Evolutionary conservation across 2,797 vertebrate species (phyloP).

Genomic region (Pangasius krempfi): DNA sequence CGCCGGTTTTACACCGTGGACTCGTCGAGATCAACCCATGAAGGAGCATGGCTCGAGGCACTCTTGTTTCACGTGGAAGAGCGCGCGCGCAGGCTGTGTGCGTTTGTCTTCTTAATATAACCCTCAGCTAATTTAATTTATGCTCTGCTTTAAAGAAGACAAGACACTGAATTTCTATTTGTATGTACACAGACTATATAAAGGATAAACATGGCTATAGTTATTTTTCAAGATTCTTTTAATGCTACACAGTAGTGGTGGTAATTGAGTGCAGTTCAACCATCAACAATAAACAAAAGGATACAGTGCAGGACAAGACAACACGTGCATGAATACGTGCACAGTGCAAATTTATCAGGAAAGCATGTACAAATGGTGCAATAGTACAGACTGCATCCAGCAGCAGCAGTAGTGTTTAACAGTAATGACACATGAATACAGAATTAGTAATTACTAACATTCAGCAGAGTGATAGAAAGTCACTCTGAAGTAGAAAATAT

Average conservation of each 20-base stretch:
- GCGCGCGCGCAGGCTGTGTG: neutral
- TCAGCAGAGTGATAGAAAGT: neutral
- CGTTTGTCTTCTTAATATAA: neutral
- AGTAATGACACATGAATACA: neutral
- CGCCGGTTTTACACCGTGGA: neutral
- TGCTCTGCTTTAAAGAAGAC: neutral
- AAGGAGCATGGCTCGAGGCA: slow-evolving; percentile 10
- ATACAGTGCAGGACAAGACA: neutral
- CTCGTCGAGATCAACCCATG: slow-evolving; percentile 39
- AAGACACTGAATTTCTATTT: neutral
- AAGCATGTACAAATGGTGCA: neutral
- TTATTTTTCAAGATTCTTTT: neutral
- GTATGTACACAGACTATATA: no score
- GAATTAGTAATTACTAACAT: neutral
- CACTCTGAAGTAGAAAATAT: no score
- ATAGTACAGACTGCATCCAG: neutral
- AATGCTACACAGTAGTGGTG: neutral
- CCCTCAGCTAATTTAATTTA: neutral
- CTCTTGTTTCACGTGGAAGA: neutral
- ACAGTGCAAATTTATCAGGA: neutral
- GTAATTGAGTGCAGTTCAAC: neutral
- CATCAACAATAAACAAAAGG: neutral
- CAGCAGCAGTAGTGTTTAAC: neutral
- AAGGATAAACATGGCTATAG: neutral
- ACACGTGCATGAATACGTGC: neutral